These are phyloP conservation scores for Amphipyra berbera DNA, from an alignment of 2,888 invertebrate genomes.

Conservation along the genomic window DNA sequence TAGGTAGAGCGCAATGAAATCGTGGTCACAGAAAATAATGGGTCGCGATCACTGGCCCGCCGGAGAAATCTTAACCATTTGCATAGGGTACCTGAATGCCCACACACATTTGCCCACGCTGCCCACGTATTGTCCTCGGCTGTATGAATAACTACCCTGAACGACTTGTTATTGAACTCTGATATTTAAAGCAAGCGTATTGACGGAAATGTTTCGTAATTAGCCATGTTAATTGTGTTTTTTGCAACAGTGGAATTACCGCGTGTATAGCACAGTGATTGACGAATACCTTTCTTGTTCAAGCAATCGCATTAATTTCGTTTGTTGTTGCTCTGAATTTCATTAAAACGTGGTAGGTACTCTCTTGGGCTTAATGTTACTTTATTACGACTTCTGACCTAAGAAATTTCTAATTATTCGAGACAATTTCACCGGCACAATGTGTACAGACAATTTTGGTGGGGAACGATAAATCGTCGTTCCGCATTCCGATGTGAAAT, in stretches of 20 bases:
- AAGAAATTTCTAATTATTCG: slow-evolving; percentile 75
- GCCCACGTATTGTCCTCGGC: slow-evolving; percentile 65
- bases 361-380: slow-evolving; percentile 41
- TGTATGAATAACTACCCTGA: slow-evolving; percentile 64
- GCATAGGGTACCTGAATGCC: slow-evolving; percentile 72
- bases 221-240: slow-evolving; percentile 8
- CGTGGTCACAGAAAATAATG: slow-evolving; percentile 72
- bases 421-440: slow-evolving; percentile 77
- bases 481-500: slow-evolving; percentile 87
- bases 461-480: slow-evolving; percentile 80
- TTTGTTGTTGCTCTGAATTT: slow-evolving; percentile 35
- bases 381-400: slow-evolving; percentile 56
- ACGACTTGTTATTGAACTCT: slow-evolving; percentile 60
- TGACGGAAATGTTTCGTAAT: slow-evolving; percentile 46
- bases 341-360: slow-evolving; percentile 43
- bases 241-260: slow-evolving; percentile 10
- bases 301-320: slow-evolving; percentile 15
- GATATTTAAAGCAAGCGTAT: slow-evolving; percentile 50
- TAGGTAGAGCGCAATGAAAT: slow-evolving; percentile 68
- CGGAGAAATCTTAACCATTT: slow-evolving; percentile 77
- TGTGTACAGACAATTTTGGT: slow-evolving; percentile 75
- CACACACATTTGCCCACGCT: slow-evolving; percentile 71
- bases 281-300: slow-evolving; percentile 31
- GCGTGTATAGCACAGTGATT: slow-evolving; percentile 13
- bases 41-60: slow-evolving; percentile 62